phyloP scores from a whole-genome alignment of 2,888 invertebrate genomes.

The Stomorhina lunata region DNA sequence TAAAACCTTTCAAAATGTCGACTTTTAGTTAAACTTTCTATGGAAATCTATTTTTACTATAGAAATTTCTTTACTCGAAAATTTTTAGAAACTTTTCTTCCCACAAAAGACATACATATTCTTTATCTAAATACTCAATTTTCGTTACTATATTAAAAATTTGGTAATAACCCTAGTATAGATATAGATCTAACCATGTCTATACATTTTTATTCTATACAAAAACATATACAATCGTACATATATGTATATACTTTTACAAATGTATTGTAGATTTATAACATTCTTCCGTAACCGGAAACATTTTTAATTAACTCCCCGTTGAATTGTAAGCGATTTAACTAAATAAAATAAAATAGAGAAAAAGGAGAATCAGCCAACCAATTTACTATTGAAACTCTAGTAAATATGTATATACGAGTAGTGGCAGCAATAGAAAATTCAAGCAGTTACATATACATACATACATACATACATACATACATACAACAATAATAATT shows the following conservation, averaged over 20 bases:
- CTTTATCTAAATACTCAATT: too few relatives aligned
- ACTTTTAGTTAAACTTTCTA: too few relatives aligned
- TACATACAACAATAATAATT: slow-evolving; percentile 41
- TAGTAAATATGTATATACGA: not conserved
- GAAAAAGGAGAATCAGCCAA: slow-evolving; percentile 14
- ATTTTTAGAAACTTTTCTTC: too few relatives aligned
- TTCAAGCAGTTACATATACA: too few relatives aligned
- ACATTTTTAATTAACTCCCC: slow-evolving; percentile 68
- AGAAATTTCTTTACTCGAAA: too few relatives aligned
- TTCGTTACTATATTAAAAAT: too few relatives aligned
- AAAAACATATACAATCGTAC: not conserved
- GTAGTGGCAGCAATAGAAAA: not conserved
- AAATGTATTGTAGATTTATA: slow-evolving; percentile 53
- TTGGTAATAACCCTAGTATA: not conserved
- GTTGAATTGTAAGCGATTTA: slow-evolving; percentile 65
- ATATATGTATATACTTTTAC: not conserved
- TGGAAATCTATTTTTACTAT: too few relatives aligned
- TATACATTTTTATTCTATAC: not conserved
- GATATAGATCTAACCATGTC: not conserved
- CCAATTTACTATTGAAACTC: not conserved
- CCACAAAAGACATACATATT: too few relatives aligned
- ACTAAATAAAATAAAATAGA: slow-evolving; percentile 24
- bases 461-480: too few relatives aligned
- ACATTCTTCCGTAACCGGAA: slow-evolving; percentile 65
- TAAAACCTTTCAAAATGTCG: too few relatives aligned